Percentiles rank a stretch among this genome's conserved stretches.
Conservation (phyloP, 2,888 invertebrate species). For the Eupeodes latifasciatus region DNA sequence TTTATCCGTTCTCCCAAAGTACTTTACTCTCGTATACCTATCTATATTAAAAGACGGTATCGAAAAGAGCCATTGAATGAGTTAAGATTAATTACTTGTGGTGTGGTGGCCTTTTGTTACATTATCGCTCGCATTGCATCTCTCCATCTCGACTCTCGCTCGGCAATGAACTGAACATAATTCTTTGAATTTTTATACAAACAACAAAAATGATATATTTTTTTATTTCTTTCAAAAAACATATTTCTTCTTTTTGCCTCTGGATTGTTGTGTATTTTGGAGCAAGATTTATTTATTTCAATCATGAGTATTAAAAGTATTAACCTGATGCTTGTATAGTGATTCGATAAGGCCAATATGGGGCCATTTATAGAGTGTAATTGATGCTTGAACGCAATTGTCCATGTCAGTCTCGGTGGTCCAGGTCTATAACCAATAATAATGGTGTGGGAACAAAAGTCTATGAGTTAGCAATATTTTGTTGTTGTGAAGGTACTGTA, state of each 20-base stretch:
- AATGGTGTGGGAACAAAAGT: constrained; percentile 42
- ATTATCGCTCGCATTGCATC: constrained; percentile 67
- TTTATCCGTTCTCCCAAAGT: too few relatives aligned
- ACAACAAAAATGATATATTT: constrained; percentile 13
- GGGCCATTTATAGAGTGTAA: constrained; percentile 40
- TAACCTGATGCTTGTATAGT: constrained; percentile 10
- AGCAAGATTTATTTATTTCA: background rate
- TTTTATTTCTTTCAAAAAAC: constrained; percentile 21
- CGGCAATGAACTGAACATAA: constrained; percentile 59
- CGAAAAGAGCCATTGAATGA: constrained; percentile 47
- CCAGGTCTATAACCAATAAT: background rate
- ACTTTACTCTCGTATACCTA: background rate
- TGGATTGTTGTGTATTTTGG: background rate
- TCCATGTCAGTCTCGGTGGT: constrained; percentile 25
- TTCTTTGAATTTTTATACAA: constrained; percentile 48
- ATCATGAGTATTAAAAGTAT: constrained; percentile 3
- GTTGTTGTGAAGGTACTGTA: background rate
- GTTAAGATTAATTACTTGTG: constrained; percentile 70
- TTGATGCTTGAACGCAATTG: constrained; percentile 45
- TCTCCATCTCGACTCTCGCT: background rate
- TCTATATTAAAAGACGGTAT: too few relatives aligned
- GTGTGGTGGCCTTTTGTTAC: constrained; percentile 63
- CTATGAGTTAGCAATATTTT: constrained; percentile 53
- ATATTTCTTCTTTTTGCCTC: background rate
- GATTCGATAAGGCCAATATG: constrained; percentile 36